phyloP scores from a whole-genome alignment of 2,888 invertebrate species.

The Lingula anatina region DNA sequence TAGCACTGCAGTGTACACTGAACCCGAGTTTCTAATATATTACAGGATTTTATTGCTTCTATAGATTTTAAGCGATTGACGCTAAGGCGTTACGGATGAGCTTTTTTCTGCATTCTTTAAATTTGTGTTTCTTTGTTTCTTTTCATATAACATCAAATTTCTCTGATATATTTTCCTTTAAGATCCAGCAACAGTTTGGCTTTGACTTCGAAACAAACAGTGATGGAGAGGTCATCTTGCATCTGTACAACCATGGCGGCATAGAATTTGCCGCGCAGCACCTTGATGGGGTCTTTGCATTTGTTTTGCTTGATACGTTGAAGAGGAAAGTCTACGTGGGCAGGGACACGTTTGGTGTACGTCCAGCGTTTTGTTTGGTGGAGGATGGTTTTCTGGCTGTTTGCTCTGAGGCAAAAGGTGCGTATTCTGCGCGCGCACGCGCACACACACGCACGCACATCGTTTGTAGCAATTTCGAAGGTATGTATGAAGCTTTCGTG shows the following conservation, averaged over 20 bases:
- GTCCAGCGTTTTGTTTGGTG: constrained; percentile 65
- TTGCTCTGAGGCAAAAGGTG: constrained; percentile 51
- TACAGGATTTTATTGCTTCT: too few species aligned
- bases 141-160: not conserved
- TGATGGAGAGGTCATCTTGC: constrained; percentile 58
- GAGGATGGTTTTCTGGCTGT: constrained; percentile 46
- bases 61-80: too few species aligned
- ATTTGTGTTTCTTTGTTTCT: not conserved
- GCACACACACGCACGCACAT: too few species aligned
- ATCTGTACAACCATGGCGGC: constrained; percentile 67
- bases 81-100: too few species aligned
- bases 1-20: too few species aligned
- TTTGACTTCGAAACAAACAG: constrained; percentile 47
- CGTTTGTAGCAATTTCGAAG: too few species aligned
- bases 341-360: constrained; percentile 75
- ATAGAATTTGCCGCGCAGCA: constrained; percentile 63
- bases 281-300: constrained; percentile 79
- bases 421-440: too few species aligned
- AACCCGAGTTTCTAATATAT: too few species aligned
- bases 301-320: constrained; percentile 69
- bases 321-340: constrained; percentile 65
- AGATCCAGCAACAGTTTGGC: constrained; percentile 37
- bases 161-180: constrained; percentile 3
- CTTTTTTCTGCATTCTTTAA: too few species aligned
- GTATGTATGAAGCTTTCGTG: too few species aligned